These are phyloP conservation scores for Euzophera pinguis DNA, from an alignment of 2,888 invertebrate genomes.

Conservation along the genomic window DNA sequence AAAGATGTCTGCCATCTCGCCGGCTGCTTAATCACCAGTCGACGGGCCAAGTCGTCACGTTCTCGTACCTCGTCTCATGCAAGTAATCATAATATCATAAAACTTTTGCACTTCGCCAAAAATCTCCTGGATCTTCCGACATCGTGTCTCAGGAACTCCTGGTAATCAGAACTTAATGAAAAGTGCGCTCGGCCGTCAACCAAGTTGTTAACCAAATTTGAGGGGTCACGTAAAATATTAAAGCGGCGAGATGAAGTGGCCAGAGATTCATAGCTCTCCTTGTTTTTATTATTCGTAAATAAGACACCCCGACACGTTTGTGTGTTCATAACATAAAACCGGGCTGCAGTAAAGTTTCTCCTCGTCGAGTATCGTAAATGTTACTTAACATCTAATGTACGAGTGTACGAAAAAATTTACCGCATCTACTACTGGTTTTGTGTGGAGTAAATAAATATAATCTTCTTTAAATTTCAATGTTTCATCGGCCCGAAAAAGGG, in stretches of 20 bases:
- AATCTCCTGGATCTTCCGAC: conserved; percentile 63
- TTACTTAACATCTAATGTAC: conserved; percentile 53
- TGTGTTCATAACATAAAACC: conserved; percentile 73
- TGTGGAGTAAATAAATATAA: too few species aligned
- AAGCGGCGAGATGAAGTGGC: conserved; percentile 76
- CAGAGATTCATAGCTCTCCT: conserved; percentile 76
- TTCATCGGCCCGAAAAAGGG: too few species aligned
- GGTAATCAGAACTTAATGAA: conserved; percentile 78
- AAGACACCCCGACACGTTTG: conserved; percentile 63
- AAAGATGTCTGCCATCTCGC: conserved; percentile 33
- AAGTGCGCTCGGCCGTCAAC: conserved; percentile 65
- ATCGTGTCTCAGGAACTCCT: conserved; percentile 57
- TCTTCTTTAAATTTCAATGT: too few species aligned
- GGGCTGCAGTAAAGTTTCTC: conserved; percentile 61
- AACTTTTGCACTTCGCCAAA: conserved; percentile 75
- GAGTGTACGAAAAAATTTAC: conserved; percentile 26
- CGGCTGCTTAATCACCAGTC: conserved; percentile 22
- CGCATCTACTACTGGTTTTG: too few species aligned
- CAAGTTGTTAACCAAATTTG: conserved; percentile 64
- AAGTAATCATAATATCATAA: conserved; percentile 76
- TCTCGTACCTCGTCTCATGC: conserved; percentile 53
- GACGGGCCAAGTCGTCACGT: conserved; percentile 44
- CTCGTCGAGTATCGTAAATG: conserved; percentile 60
- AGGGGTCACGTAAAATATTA: conserved; percentile 80
- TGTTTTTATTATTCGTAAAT: conserved; percentile 79